A percentile compares a stretch with the other conserved stretches of the same genome.
Conservation (phyloP, 1,140 invertebrate species). For the Panagrolaimus sp. region DNA sequence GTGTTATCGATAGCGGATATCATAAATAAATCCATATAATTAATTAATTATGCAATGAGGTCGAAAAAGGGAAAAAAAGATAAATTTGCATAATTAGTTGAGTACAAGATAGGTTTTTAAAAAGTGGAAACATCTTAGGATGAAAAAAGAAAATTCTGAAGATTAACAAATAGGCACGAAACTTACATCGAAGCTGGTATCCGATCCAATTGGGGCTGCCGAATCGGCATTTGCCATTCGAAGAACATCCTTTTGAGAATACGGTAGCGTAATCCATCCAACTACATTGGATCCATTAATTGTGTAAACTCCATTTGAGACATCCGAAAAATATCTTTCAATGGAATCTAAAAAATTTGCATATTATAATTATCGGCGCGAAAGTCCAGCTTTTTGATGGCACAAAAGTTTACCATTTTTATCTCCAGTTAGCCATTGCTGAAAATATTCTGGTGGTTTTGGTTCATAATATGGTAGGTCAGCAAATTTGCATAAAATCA, state of each 20-base stretch:
- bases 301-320: constrained; percentile 54
- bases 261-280: constrained; percentile 50
- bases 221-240: constrained; percentile 41
- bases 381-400: too few species aligned
- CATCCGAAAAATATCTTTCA: constrained; percentile 42
- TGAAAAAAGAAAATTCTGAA: too few species aligned
- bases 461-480: constrained; percentile 46
- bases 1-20: too few species aligned
- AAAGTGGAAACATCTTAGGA: too few species aligned
- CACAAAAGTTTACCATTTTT: constrained; percentile 27
- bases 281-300: constrained; percentile 50
- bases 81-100: too few species aligned
- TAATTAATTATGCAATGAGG: too few species aligned
- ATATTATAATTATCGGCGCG: constrained; percentile 20
- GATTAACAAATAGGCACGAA: neutral
- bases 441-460: constrained; percentile 42
- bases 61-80: too few species aligned
- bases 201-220: constrained; percentile 23
- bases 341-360: constrained; percentile 47
- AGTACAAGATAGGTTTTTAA: too few species aligned
- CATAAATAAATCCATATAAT: too few species aligned
- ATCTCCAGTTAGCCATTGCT: constrained; percentile 43
- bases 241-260: constrained; percentile 49
- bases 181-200: constrained; percentile 25
- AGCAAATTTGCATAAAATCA: constrained; percentile 55